Evolutionary conservation across 2,888 invertebrate species (phyloP).

Genomic region (Drosophila ustulata): DNA sequence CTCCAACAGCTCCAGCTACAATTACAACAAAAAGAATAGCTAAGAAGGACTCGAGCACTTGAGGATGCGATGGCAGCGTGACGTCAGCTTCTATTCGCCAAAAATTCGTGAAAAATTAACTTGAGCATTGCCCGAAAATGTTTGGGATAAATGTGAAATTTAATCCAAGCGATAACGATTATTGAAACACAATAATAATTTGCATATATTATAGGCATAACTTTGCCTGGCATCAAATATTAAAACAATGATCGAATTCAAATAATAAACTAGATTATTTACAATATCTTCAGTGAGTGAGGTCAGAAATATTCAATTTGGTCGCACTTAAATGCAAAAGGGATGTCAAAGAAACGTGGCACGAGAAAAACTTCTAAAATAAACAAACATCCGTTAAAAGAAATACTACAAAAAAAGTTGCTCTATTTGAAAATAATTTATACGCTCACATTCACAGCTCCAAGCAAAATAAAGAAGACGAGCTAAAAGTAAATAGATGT

Average conservation of each 20-base stretch:
- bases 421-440: conserved; percentile 3
- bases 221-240: no score
- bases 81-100: background rate
- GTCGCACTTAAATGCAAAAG: background rate
- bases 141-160: background rate
- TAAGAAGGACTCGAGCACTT: background rate
- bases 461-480: background rate
- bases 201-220: no score
- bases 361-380: conserved; percentile 6
- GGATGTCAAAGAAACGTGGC: background rate
- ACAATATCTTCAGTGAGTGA: background rate
- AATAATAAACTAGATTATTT: background rate
- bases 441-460: conserved; percentile 23
- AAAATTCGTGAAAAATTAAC: conserved; percentile 1
- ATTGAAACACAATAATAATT: no score
- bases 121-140: background rate
- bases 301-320: background rate
- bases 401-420: background rate
- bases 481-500: background rate
- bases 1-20: conserved; percentile 9
- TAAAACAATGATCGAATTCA: background rate
- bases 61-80: conserved; percentile 9
- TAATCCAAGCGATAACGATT: no score
- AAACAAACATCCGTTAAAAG: background rate
- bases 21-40: conserved; percentile 14